phyloP scores from a whole-genome alignment of 2,888 invertebrate species.

The Arctia plantaginis region DNA sequence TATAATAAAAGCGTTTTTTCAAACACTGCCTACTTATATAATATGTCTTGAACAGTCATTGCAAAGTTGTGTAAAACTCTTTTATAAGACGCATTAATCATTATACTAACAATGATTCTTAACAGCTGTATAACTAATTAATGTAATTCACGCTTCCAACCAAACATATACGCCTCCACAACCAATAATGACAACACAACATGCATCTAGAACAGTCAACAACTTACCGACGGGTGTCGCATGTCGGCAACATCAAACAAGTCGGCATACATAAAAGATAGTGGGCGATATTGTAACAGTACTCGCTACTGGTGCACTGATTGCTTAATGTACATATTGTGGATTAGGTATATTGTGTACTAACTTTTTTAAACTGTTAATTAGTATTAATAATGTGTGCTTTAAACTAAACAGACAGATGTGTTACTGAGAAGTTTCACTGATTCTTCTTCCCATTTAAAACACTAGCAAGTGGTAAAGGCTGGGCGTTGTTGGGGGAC shows the following conservation, averaged over 20 bases:
- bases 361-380: neutral
- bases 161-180: neutral
- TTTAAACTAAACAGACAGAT: neutral
- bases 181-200: constrained; percentile 4
- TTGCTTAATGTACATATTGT: constrained; percentile 10
- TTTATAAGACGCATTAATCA: neutral
- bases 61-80: neutral
- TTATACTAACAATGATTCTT: neutral
- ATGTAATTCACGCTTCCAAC: neutral
- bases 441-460: too few species aligned
- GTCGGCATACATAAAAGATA: constrained; percentile 7
- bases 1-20: too few species aligned
- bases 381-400: neutral
- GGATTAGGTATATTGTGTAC: neutral
- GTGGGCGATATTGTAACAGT: constrained; percentile 28
- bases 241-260: constrained; percentile 41
- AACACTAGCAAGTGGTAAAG: too few species aligned
- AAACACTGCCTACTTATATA: too few species aligned
- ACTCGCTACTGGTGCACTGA: constrained; percentile 6
- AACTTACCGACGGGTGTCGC: constrained; percentile 22
- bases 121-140: neutral
- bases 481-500: too few species aligned
- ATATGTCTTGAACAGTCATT: neutral
- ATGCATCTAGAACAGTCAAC: constrained; percentile 21
- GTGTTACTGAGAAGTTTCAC: too few species aligned